These are phyloP conservation scores for Diogma glabrata DNA, from an alignment of 2,888 invertebrate genomes.

Conservation along the genomic window DNA sequence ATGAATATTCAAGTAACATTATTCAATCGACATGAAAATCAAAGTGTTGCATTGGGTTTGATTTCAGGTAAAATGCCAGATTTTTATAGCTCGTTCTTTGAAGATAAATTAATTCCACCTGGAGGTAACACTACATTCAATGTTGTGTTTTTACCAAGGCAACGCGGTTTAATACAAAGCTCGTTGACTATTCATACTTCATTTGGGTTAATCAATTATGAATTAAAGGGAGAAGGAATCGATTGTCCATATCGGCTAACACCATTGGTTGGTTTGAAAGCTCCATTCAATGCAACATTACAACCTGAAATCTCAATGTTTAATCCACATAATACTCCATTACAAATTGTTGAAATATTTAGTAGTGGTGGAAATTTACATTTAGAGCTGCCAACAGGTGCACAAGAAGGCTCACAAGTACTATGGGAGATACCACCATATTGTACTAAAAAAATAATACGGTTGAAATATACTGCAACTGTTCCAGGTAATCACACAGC, in stretches of 20 bases:
- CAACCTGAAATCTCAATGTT: constrained; percentile 82
- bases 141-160: constrained; percentile 89
- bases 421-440: constrained; percentile 88
- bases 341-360: constrained; percentile 76
- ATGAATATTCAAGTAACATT: constrained; percentile 76
- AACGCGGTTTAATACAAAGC: constrained; percentile 77
- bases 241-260: constrained; percentile 84
- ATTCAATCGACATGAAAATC: constrained; percentile 75
- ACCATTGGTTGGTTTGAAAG: constrained; percentile 79
- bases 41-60: constrained; percentile 81
- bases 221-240: constrained; percentile 72
- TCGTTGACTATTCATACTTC: constrained; percentile 90
- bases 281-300: constrained; percentile 85
- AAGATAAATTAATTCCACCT: constrained; percentile 87
- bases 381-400: constrained; percentile 69
- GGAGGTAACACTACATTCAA: constrained; percentile 89
- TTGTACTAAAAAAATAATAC: constrained; percentile 76
- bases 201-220: constrained; percentile 79
- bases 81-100: constrained; percentile 96
- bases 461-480: constrained; percentile 67
- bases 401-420: constrained; percentile 64
- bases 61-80: constrained; percentile 89
- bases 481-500: constrained; percentile 73
- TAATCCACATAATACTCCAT: constrained; percentile 80
- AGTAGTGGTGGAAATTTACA: constrained; percentile 84